Percentiles rank a stretch among this genome's conserved stretches.
Evolutionary conservation across 2,797 vertebrate species (phyloP).

Genomic region (Rhinatrema bivittatum): DNA sequence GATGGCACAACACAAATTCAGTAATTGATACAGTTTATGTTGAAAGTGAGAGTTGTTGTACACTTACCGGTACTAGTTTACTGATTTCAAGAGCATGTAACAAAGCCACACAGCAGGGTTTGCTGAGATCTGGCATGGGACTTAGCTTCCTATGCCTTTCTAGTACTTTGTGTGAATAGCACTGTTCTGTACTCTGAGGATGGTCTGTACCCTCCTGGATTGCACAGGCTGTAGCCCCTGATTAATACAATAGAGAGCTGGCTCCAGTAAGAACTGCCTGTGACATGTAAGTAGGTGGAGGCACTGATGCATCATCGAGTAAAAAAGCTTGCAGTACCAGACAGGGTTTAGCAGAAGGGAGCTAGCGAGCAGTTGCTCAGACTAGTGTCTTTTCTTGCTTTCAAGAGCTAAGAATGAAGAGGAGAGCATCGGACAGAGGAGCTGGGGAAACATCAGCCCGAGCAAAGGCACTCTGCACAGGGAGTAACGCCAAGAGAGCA

Average conservation of each 20-base stretch:
- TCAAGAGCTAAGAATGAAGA: slow-evolving; percentile 86
- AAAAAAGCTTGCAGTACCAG: slow-evolving; percentile 12
- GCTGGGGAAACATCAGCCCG: slow-evolving; percentile 86
- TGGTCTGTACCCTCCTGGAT: slow-evolving; percentile 1
- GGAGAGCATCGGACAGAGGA: slow-evolving; percentile 88
- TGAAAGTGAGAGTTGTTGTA: too few species aligned
- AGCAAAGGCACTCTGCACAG: slow-evolving; percentile 84
- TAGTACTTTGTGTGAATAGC: neutral
- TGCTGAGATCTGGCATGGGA: neutral
- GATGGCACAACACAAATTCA: too few species aligned
- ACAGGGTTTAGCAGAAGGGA: neutral
- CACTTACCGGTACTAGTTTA: slow-evolving; percentile 28
- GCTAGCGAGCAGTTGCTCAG: slow-evolving; percentile 13
- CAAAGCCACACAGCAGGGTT: slow-evolving; percentile 6
- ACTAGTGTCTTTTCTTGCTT: slow-evolving; percentile 10
- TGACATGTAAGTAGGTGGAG: slow-evolving; percentile 19
- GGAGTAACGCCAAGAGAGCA: slow-evolving; percentile 90
- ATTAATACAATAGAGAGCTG: slow-evolving; percentile 16
- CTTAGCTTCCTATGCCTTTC: neutral
- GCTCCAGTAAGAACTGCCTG: slow-evolving; percentile 1
- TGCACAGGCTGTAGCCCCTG: slow-evolving; percentile 6
- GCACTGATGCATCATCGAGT: neutral
- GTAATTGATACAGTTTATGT: too few species aligned
- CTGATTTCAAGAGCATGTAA: slow-evolving; percentile 24
- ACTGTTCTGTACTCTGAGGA: neutral